Evolutionary conservation across 1,140 invertebrate genomes (phyloP), one percentile per base, ranked within the genome.

Genomic region (Drosophila repleta): DNA sequence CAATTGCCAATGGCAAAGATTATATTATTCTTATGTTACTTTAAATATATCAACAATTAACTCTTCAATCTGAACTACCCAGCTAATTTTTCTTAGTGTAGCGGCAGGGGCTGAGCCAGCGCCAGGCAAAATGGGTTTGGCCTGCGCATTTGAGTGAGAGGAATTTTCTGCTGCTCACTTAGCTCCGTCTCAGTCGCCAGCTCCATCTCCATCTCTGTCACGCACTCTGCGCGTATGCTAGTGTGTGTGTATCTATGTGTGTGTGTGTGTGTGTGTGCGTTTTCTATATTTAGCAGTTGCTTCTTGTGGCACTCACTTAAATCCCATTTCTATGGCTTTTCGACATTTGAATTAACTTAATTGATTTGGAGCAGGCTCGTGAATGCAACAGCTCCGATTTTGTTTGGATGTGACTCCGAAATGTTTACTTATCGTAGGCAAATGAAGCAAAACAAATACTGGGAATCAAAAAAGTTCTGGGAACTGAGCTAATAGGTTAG

Each of bases 91-190:
- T 52, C 24, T 24, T 17, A 67, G 69, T 72, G 63, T 21, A 71
- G n/a, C 2, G 35, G 24, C 29, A 52, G 46, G 18, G 53, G 68
- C 68, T 51, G 68, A 57, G 20, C 52, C 70, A 73, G 62, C 62
- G 65, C 73, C 63, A 51, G 29, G 20, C 65, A 70, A 84, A 87
- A 87, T 85, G 81, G 81, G 81, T 74, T 85, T 81, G 81, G 81
- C 60, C 83, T 83, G 70, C 52, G 66, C 69, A 75, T 75, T 81
- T 68, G 74, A 75, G 82, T 72, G 64, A 71, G 74, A 70, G 55
- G n/a, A 66, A 17, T 41, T 79, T 80, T 51, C 41, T 49, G 61
- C 56, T 48, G 55, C 81, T 77, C 68, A 26, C 57, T 67, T 71
- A 41, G 56, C 60, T 74, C 51, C 1, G 39, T 72, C 49, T 58